Conservation (phyloP, 2,113 vertebrate species). For the Mirza zaza region DNA sequence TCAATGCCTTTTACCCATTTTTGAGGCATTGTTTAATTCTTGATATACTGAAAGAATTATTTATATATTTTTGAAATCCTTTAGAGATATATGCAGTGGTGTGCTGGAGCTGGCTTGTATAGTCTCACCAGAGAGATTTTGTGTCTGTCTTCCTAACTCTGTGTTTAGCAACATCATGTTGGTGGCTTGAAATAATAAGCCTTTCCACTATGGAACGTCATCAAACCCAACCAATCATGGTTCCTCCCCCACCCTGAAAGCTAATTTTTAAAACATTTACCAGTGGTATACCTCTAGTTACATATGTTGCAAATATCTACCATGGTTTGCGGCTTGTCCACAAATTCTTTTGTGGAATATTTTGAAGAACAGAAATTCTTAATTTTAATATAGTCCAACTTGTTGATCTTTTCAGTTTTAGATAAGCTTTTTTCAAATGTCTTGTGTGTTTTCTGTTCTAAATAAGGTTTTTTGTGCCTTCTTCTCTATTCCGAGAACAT, state of each 20-base stretch:
- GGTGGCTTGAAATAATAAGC: not conserved
- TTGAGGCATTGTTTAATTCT: not conserved
- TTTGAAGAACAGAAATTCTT: slow-evolving; percentile 12
- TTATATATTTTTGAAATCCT: not conserved
- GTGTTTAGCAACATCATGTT: not conserved
- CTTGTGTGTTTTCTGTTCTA: not conserved
- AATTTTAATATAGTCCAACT: not conserved
- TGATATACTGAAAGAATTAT: not conserved
- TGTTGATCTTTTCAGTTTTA: not conserved
- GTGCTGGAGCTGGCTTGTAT: not conserved
- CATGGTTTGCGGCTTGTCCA: not conserved
- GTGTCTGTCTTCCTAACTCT: not conserved
- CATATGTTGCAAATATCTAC: not conserved
- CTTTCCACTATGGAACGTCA: not conserved
- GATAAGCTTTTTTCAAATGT: not conserved
- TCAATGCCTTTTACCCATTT: not conserved
- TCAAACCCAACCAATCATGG: not conserved
- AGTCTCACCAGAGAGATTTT: not conserved
- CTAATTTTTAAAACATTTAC: not conserved
- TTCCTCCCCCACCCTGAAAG: not conserved
- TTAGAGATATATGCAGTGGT: not conserved
- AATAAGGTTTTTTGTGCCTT: not conserved
- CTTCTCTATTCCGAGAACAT: not conserved
- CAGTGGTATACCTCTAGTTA: not conserved
- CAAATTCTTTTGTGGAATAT: not conserved